Base-by-base conservation (phyloP, 2,113 vertebrate genomes). In the Elephas maximus region DNA sequence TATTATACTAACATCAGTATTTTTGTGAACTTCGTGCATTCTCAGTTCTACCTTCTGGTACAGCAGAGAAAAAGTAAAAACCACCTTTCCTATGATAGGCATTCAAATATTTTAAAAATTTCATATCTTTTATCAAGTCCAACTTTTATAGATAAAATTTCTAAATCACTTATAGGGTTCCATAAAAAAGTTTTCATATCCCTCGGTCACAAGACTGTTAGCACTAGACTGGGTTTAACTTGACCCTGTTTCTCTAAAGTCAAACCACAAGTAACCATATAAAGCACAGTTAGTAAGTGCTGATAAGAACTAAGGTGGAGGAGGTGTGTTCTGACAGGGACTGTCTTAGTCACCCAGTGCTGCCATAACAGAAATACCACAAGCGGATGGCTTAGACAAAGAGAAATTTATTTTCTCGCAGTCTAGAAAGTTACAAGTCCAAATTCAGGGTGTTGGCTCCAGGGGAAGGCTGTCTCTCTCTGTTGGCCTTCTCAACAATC, bases 21-120 rank as follows among this genome's bases (percentile, higher is more conserved):
- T 84, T 96, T 84, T 74, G 33, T 91, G 28, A 88, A 65, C 80
- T 89, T 17, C 1, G 81, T n/a, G 33, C 10, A 67, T 1, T 71
- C n/a, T 96, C 60, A 90, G 14, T 51, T 91, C 23, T 94, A n/a
- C 90, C 21, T 87, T 90, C 65, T 83, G 33, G 10, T 73, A 78
- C 23, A 82, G 88, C 9, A 88, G 12, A 91, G 20, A 74, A 53
- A 10, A 91, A 83, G 23, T 45, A 88, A 93, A 96, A 77, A 10
- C 14, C 65, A 33, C 73, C 80, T 94, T 91, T 78, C 48, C 67
- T 85, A 60, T 44, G 51, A 77, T 23, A 91, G 53, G n/a, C 44
- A n/a, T 65, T 87, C 65, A 96, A 57, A 62, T 37, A 80, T 28
- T 96, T 92, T 24, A 53, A 57, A 41, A 30, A 44, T 30, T 67